Base-by-base conservation (phyloP, 2,888 invertebrate species). In the Drosophila ustulata region DNA sequence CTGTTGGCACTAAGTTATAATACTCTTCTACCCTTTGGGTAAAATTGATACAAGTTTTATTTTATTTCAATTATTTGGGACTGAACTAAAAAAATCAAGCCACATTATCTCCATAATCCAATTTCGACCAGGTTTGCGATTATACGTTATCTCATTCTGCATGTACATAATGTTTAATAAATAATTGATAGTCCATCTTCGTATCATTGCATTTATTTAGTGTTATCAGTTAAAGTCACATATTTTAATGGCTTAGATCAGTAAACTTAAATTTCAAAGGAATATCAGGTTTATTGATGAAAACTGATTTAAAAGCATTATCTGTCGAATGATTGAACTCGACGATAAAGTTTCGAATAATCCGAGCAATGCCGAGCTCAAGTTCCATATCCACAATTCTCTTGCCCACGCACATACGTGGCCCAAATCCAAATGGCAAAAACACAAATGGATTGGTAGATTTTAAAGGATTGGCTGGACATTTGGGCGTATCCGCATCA, bases 311-410 rank as follows among this genome's bases (percentile, higher is more conserved):
- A 51, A 91, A 92, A 0, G 87, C 88, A 32, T 91, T 89, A 2
- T 91, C 87, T 0, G 86, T 90, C 0, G 90, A 58, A 64, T 92
- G 67, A 45, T 91, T 85, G 30, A 89, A 91, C 57, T 89, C 90
- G 1, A 92, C 71, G 1, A 82, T 66, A 32, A 90, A 92, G 68
- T 92, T 91, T 0, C 92, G 73, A 1, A 91, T 69, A 2, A 91
- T 49, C 3, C 90, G 93, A n/a, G 93, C 93, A 5, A 94, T 75
- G 0, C 95, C 91, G 23, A 93, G 92, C 89, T 95, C 94, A 55
- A 96, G 93, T 91, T 96, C 96, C 84, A 96, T 93, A 82, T 96
- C 95, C 0, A 96, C 96, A 72, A 97, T 95, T 83, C 96, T 93
- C 82, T 95, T 93, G 1, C 96, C 96, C 71, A 96, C 94, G 84